phyloP scores from a whole-genome alignment of 2,113 vertebrate species.

The Balaenoptera acutorostrata region DNA sequence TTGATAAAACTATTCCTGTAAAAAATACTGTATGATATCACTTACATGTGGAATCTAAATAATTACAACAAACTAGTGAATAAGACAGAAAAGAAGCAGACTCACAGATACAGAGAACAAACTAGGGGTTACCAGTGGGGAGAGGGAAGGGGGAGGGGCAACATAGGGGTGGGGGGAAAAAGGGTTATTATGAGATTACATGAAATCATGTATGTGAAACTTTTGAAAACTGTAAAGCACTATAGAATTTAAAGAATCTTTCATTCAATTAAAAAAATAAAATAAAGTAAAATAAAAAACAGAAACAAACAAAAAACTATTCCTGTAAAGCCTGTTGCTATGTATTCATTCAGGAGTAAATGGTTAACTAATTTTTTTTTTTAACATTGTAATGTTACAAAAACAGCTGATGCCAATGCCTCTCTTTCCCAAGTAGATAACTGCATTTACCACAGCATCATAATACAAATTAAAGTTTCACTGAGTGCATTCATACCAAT shows the following conservation, averaged over 20 bases:
- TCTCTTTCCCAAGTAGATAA: neutral
- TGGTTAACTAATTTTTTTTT: neutral
- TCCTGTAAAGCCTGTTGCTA: neutral
- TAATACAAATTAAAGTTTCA: conserved; percentile 2
- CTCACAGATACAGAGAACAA: neutral
- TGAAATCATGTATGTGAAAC: neutral
- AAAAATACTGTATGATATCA: neutral
- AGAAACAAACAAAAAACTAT: neutral
- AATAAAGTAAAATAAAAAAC: neutral
- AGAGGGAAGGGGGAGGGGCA: neutral
- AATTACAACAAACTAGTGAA: neutral
- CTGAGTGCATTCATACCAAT: neutral
- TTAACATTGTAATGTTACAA: neutral
- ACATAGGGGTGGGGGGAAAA: neutral
- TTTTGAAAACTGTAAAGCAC: neutral
- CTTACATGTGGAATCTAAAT: neutral
- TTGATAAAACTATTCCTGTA: neutral
- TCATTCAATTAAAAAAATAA: neutral
- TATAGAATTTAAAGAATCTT: neutral
- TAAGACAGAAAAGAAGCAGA: neutral
- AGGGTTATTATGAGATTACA: neutral
- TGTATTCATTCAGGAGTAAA: neutral
- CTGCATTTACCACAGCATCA: neutral
- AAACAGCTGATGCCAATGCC: neutral
- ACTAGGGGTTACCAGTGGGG: neutral